phyloP scores from a whole-genome alignment of 2,113 vertebrate species.

The Butorides virescens region DNA sequence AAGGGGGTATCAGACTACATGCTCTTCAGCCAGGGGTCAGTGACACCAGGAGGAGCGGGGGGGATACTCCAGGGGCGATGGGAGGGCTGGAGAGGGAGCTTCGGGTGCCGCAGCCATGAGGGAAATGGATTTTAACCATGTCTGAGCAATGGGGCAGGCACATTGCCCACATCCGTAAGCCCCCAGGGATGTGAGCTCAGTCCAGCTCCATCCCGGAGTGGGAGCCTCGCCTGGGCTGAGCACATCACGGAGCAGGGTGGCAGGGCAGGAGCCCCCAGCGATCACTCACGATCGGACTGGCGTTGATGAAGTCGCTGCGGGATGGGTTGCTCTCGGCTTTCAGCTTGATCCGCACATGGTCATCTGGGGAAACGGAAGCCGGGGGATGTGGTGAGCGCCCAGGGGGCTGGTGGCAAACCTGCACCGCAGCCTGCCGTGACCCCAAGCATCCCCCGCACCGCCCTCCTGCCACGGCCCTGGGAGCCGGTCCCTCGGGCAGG shows the following conservation, averaged over 20 bases:
- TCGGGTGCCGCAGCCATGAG: neutral
- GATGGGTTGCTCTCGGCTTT: slow-evolving; percentile 86
- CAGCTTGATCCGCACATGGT: slow-evolving; percentile 93
- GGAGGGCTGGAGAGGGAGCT: neutral
- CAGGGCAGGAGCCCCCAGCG: neutral
- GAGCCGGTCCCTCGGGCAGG: neutral
- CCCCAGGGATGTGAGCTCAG: neutral
- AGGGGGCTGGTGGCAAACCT: neutral
- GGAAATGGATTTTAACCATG: neutral
- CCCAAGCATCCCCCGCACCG: neutral
- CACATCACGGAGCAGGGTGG: fast-evolving
- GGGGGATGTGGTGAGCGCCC: neutral
- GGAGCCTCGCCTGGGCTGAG: neutral
- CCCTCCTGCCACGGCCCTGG: neutral
- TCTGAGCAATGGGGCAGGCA: neutral
- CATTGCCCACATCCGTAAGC: neutral
- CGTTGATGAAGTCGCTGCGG: slow-evolving; percentile 95
- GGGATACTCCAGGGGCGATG: neutral
- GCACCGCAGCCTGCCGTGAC: fast-evolving
- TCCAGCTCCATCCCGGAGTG: fast-evolving
- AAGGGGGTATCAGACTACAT: neutral
- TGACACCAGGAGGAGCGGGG: neutral
- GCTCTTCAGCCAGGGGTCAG: fast-evolving
- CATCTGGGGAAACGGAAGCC: slow-evolving; percentile 73
- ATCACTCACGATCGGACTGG: slow-evolving; percentile 91